Evolutionary conservation across 2,113 vertebrate species (phyloP), one percentile per base, ranked within the genome.

Genomic region (Chaetorhynchus papuensis): DNA sequence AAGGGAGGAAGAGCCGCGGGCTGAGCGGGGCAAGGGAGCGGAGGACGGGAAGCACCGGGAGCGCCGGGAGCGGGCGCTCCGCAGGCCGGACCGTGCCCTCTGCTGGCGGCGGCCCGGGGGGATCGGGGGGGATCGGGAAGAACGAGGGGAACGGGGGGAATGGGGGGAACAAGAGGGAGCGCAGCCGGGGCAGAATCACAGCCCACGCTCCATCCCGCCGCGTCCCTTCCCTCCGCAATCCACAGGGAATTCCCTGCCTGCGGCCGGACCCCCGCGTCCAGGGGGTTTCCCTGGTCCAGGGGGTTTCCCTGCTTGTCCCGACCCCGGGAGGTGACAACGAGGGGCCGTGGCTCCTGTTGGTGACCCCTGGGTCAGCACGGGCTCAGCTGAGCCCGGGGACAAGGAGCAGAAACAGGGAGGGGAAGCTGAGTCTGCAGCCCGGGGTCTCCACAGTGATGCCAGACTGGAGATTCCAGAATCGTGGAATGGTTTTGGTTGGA

Each of bases 61-160:
- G 66, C 59, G 52, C 13, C 45, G 66, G 66, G 68, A 72, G 66
- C 64, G 79, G 65, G 91, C n/a, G 78, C 74, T 79, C 57, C 23
- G 21, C 80, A 56, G 89, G 94, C 89, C 44, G 93, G 63, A 86
- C 91, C 93, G 87, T 92, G 95, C 93, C 96, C 94, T 95, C 94
- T 97, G 94, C 95, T 87, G 95, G 97, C 82, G 83, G 94, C 27
- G 78, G 77, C 47, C 77, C 68, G 52, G 77, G 86, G 85, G 31
- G 11, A 71, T 0, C 65, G 41, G 75, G 39, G 39, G 54, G 35
- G 4, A 49, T 11, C 45, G 65, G 53, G 53, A 9, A 41, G 4
- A 15, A 3, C 57, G 5, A 11, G 57, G 31, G 35, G 9, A 75
- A 6, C 33, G 19, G 4, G 20, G 7, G 11, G 7, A 45, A 26